Evolutionary conservation across 2,113 vertebrate species (phyloP), one percentile per base, ranked within the genome.

Genomic region (Ondatra zibethicus): DNA sequence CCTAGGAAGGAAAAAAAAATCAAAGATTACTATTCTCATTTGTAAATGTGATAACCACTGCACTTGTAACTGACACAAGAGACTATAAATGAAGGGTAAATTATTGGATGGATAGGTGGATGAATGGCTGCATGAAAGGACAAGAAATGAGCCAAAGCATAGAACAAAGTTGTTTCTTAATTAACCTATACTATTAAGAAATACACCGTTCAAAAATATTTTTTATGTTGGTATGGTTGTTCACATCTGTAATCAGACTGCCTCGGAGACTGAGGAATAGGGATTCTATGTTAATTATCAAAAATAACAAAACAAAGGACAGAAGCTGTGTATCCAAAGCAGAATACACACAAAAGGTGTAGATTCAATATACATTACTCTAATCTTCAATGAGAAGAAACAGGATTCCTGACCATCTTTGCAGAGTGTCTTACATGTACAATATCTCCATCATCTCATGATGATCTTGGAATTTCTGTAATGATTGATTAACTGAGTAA

Each of bases 1-100:
- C 97, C 98, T 98, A 77, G 23, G 91, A 77, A 17, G 92, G 96
- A 91, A 94, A 25, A 45, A 5, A 81, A 94, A 25, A 0, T 7
- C 12, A 86, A 87, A 87, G 42, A 45, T 63, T 45, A 45, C 4
- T 45, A 65, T 66, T 42, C 2, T 45, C 42, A 8, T 33, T 86
- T 6, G 5, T 66, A 66, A 47, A 33, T 19, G 14, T 68, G 11
- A 50, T 19, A 25, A n/a, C 12, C 7, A 50, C 31, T 68, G 19
- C 36, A 31, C 4, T 68, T 68, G 31, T 23, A 87, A 36, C 16
- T 25, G 17, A 45, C 5, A 33, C 16, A 66, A 33, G 16, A 33
- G 5, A 36, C 23, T 21, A 47, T 50, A 5, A 66, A 17, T 33
- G 25, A n/a, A 21, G 11, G 10, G 3, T 7, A 4, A 87, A 6